Evolutionary conservation across 2,113 vertebrate genomes (phyloP).

Genomic region (Mola mola): DNA sequence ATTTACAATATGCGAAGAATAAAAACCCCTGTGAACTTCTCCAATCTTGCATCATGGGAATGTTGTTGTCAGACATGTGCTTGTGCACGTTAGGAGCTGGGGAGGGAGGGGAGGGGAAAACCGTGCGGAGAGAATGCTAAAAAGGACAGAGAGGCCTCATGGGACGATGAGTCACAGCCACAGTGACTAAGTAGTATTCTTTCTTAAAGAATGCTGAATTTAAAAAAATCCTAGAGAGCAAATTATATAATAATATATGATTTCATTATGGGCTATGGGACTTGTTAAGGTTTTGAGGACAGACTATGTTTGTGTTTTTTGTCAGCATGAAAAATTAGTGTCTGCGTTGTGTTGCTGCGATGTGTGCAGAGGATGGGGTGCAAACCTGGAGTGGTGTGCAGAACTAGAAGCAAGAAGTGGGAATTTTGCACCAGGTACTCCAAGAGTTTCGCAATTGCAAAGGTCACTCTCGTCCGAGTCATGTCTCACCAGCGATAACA

Average conservation of each 20-base stretch:
- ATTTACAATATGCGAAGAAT: slow-evolving; percentile 61
- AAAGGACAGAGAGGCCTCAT: slow-evolving; percentile 33
- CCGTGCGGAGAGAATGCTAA: background rate
- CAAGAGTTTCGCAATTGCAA: slow-evolving; percentile 17
- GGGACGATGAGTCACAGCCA: slow-evolving; percentile 47
- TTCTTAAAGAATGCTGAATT: background rate
- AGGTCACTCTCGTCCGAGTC: slow-evolving; percentile 37
- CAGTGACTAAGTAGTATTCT: slow-evolving; percentile 25
- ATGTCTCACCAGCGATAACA: slow-evolving; percentile 15
- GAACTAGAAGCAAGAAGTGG: slow-evolving; percentile 3
- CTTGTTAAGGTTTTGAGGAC: background rate
- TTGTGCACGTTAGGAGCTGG: background rate
- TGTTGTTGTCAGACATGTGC: slow-evolving; percentile 30
- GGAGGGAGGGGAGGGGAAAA: background rate
- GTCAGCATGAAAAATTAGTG: background rate
- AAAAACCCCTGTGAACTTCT: slow-evolving; percentile 62
- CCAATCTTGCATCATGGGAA: slow-evolving; percentile 69
- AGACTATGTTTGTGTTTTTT: background rate
- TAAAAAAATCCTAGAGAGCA: slow-evolving; percentile 6
- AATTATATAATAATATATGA: background rate
- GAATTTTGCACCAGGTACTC: background rate
- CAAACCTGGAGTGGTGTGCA: slow-evolving; percentile 22
- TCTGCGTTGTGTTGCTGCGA: slow-evolving; percentile 13
- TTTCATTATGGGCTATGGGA: background rate
- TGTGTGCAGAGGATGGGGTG: slow-evolving; percentile 38